Evolutionary conservation across 2,113 vertebrate species (phyloP).

Genomic region (Mormoops blainvillei): DNA sequence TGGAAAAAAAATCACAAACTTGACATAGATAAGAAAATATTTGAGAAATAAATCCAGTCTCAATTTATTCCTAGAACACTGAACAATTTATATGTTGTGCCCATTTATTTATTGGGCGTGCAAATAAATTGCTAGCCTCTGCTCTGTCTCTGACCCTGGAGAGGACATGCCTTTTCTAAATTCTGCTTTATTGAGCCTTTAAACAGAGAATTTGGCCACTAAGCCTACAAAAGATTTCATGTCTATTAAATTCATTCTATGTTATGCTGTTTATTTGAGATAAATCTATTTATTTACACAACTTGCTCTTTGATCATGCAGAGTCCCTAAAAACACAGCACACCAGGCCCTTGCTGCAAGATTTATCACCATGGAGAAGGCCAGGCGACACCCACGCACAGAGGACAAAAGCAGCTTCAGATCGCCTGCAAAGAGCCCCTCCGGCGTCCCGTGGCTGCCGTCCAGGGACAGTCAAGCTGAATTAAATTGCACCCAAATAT

Average conservation of each 20-base stretch:
- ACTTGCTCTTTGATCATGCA: conserved; percentile 34
- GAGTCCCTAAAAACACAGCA: conserved; percentile 39
- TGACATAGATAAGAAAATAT: neutral
- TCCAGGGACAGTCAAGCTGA: neutral
- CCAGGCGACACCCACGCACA: neutral
- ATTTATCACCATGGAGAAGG: conserved; percentile 38
- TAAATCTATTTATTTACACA: conserved; percentile 44
- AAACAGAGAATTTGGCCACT: neutral
- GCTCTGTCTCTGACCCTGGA: neutral
- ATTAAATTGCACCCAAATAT: conserved; percentile 20
- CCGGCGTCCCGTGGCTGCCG: neutral
- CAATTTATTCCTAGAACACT: neutral
- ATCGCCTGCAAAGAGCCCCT: conserved; percentile 13
- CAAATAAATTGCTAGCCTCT: neutral
- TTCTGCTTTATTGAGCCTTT: conserved; percentile 7
- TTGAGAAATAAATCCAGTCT: neutral
- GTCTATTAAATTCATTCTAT: conserved; percentile 26
- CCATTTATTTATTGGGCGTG: neutral
- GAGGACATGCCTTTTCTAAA: neutral
- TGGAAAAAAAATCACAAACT: neutral
- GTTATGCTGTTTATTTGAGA: conserved; percentile 41
- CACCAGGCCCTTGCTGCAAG: neutral
- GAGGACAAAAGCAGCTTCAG: neutral
- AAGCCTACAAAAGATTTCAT: neutral
- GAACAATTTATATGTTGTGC: neutral